A percentile compares a stretch with the other conserved stretches of the same genome.
phyloP scores from a whole-genome alignment of 1,140 invertebrate genomes.

The Chionoecetes opilio region DNA sequence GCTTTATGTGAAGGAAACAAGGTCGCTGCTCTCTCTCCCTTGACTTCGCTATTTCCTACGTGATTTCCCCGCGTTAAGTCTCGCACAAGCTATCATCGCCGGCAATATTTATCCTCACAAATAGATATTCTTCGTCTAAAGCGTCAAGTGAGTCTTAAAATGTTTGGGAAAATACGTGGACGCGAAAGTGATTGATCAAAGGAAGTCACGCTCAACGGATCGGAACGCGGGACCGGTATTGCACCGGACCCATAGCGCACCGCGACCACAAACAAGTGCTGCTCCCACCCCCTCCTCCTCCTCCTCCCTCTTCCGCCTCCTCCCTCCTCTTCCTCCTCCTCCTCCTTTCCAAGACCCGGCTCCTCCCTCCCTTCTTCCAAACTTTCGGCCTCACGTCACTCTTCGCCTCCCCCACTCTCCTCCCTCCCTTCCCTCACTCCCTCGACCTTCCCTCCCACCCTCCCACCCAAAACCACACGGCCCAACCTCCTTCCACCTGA shows the following conservation, averaged over 20 bases:
- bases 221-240: conserved; percentile 72
- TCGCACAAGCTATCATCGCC: not conserved
- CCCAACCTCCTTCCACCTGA: not conserved
- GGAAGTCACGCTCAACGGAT: conserved; percentile 53
- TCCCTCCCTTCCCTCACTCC: not conserved
- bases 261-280: conserved; percentile 49
- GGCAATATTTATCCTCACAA: not conserved
- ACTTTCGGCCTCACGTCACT: not conserved
- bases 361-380: not conserved
- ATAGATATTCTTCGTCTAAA: too few relatives aligned
- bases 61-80: too few relatives aligned
- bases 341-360: not conserved
- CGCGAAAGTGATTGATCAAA: not conserved
- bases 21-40: too few relatives aligned
- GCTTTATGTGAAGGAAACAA: conserved; percentile 12
- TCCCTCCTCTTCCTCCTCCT: not conserved
- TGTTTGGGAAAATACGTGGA: not conserved
- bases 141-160: not conserved
- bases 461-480: not conserved
- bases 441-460: not conserved
- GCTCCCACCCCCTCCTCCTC: not conserved
- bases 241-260: conserved; percentile 76
- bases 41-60: too few relatives aligned
- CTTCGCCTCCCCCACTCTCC: not conserved
- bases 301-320: not conserved